Conservation (phyloP, 2,888 invertebrate species). For the Heliconius cydno region DNA sequence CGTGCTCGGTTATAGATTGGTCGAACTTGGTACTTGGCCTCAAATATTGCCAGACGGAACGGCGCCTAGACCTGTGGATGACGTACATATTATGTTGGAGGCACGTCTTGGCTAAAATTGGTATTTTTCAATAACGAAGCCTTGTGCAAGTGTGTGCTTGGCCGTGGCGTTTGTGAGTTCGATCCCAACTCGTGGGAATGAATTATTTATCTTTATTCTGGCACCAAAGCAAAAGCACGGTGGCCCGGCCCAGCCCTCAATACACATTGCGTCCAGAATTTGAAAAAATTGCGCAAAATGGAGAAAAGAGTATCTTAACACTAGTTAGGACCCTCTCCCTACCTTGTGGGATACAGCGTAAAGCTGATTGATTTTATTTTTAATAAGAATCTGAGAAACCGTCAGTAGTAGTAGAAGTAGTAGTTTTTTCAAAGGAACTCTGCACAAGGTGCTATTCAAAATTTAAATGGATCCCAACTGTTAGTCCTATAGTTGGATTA, state of each 20-base stretch:
- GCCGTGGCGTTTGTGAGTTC: too few relatives aligned
- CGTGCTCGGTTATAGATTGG: slow-evolving; percentile 22
- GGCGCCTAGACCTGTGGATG: slow-evolving; percentile 26
- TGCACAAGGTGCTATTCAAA: too few relatives aligned
- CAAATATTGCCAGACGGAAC: slow-evolving; percentile 24
- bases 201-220: too few relatives aligned
- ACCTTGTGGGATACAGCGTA: neutral
- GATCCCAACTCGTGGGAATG: too few relatives aligned
- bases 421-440: too few relatives aligned
- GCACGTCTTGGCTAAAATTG: neutral
- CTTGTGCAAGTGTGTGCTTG: too few relatives aligned
- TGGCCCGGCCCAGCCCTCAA: neutral
- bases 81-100: neutral
- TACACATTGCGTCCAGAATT: neutral
- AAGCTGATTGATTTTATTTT: neutral
- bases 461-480: too few relatives aligned
- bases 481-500: too few relatives aligned
- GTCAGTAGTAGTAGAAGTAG: too few relatives aligned
- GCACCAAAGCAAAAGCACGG: neutral
- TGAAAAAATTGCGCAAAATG: neutral
- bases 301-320: neutral
- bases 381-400: too few relatives aligned
- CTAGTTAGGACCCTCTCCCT: neutral
- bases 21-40: slow-evolving; percentile 35
- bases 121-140: neutral